These are phyloP conservation scores for Hycleus phaleratus DNA, from an alignment of 1,140 invertebrate genomes.

Conservation along the genomic window DNA sequence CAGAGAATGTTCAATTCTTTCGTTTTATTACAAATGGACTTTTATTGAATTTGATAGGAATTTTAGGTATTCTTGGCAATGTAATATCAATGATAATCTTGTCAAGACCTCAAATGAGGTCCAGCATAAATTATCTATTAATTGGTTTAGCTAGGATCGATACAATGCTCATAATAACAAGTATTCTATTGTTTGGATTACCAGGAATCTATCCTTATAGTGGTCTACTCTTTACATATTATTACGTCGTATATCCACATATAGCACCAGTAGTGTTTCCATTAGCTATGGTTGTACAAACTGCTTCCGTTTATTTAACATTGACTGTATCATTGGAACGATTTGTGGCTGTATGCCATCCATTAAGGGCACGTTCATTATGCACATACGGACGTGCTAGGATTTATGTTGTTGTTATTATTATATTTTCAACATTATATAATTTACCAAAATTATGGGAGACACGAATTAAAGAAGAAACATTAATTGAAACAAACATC, in stretches of 20 bases:
- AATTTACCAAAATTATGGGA: conserved; percentile 78
- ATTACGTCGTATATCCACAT: conserved; percentile 70
- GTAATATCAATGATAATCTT: conserved; percentile 84
- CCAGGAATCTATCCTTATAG: conserved; percentile 77
- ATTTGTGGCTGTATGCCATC: conserved; percentile 94
- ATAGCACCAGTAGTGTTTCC: conserved; percentile 80
- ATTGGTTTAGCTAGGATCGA: conserved; percentile 87
- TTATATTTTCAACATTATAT: conserved; percentile 75
- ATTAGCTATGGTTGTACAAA: conserved; percentile 79
- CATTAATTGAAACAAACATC: conserved; percentile 47
- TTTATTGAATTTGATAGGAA: conserved; percentile 70
- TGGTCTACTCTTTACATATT: conserved; percentile 65
- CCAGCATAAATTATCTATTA: conserved; percentile 88
- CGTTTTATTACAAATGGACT: conserved; percentile 79
- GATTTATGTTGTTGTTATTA: conserved; percentile 75
- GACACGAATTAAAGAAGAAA: conserved; percentile 44
- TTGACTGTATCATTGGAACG: conserved; percentile 92
- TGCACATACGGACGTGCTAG: conserved; percentile 87
- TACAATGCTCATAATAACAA: conserved; percentile 77
- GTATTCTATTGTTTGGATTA: conserved; percentile 80
- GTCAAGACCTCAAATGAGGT: conserved; percentile 85
- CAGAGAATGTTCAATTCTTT: conserved; percentile 19
- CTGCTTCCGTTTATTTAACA: conserved; percentile 90
- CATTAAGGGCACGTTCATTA: conserved; percentile 74
- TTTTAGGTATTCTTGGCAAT: conserved; percentile 84